Percentiles rank a stretch among this genome's conserved stretches.
phyloP scores from a whole-genome alignment of 2,888 invertebrate genomes.

The Spodoptera exigua region DNA sequence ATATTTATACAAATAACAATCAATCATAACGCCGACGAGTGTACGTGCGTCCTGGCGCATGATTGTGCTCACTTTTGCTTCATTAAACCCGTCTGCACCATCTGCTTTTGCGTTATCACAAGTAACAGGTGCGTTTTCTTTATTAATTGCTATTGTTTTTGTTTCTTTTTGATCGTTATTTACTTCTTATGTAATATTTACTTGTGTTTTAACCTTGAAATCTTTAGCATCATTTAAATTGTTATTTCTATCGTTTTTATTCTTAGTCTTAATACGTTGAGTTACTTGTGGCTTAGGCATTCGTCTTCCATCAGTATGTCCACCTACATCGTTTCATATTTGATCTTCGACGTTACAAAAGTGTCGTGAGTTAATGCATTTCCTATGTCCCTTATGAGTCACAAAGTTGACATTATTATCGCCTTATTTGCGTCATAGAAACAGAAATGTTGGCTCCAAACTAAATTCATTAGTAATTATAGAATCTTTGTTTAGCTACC shows the following conservation, averaged over 20 bases:
- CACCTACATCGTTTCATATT: conserved; percentile 11
- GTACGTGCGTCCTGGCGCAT: conserved; percentile 62
- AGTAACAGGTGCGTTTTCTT: conserved; percentile 64
- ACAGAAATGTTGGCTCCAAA: conserved; percentile 70
- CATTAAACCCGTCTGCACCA: conserved; percentile 69
- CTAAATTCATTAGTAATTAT: conserved; percentile 71
- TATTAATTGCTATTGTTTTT: conserved; percentile 31
- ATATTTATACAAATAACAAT: conserved; percentile 81
- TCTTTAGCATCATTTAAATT: neutral
- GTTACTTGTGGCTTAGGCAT: no score
- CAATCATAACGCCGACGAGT: conserved; percentile 77
- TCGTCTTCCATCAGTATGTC: neutral
- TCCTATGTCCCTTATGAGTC: conserved; percentile 28
- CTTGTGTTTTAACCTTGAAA: neutral
- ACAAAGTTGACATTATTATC: conserved; percentile 46
- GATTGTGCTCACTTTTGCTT: conserved; percentile 62
- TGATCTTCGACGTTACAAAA: conserved; percentile 21
- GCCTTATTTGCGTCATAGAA: conserved; percentile 69
- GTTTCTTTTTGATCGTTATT: conserved; percentile 2
- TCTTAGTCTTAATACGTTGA: no score
- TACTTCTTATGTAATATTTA: neutral
- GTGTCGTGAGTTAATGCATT: conserved; percentile 27
- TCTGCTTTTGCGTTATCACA: conserved; percentile 46
- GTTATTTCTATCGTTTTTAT: no score
- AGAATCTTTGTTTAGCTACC: conserved; percentile 76